Percentiles rank a stretch among this genome's conserved stretches.
Conservation (phyloP, 2,113 vertebrate genomes). For the Bombycilla garrulus region DNA sequence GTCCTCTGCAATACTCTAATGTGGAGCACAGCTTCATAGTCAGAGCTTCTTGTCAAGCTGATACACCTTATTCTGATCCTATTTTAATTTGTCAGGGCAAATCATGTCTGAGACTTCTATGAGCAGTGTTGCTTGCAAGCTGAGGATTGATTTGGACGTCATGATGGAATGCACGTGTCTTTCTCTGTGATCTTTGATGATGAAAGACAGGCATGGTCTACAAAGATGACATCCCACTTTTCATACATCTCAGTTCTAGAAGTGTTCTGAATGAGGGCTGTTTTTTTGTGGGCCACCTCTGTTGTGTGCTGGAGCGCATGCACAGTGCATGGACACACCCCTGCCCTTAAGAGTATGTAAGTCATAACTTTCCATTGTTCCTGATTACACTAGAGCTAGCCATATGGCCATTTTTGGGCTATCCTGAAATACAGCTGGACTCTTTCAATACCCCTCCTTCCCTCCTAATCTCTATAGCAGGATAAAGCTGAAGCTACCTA, state of each 20-base stretch:
- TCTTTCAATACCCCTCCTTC: neutral
- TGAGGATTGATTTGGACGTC: neutral
- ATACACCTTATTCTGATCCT: neutral
- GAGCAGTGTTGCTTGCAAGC: neutral
- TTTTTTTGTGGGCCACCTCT: neutral
- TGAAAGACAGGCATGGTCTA: neutral
- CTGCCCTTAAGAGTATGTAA: neutral
- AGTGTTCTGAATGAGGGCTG: neutral
- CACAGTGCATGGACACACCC: neutral
- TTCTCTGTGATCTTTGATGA: neutral
- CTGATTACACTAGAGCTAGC: neutral
- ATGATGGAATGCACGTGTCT: accelerated
- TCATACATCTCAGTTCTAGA: neutral
- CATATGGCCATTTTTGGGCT: neutral
- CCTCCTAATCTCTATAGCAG: neutral
- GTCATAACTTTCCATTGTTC: neutral
- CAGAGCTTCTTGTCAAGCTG: neutral
- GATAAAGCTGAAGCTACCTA: neutral
- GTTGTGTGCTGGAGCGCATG: neutral
- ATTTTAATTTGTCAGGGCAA: neutral
- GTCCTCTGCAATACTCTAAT: neutral
- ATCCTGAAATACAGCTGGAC: neutral
- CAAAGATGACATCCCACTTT: neutral
- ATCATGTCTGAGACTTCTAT: neutral
- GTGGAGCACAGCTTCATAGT: neutral